phyloP scores from a whole-genome alignment of 2,888 invertebrate genomes.

The Papilio demoleus region DNA sequence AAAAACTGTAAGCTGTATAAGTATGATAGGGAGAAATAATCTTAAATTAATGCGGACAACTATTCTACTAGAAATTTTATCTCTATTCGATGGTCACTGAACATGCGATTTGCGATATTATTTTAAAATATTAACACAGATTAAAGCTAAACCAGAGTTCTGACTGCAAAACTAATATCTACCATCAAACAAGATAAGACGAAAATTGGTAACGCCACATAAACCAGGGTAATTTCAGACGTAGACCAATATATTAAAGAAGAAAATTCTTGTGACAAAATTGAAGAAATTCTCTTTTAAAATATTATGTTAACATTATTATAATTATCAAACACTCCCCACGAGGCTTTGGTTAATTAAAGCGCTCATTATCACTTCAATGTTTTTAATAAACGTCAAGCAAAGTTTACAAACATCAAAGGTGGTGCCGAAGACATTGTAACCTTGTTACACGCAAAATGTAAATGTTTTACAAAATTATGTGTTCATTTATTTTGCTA shows the following conservation, averaged over 20 bases:
- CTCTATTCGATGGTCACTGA: too few species aligned
- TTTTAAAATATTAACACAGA: not conserved
- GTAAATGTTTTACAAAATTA: constrained; percentile 19
- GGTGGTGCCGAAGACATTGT: not conserved
- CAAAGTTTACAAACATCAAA: constrained; percentile 23
- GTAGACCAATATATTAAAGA: not conserved
- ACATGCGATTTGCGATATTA: not conserved
- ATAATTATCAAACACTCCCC: constrained; percentile 11
- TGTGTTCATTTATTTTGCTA: constrained; percentile 5
- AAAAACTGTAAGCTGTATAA: not conserved
- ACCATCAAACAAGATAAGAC: not conserved
- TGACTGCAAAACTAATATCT: not conserved
- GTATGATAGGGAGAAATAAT: too few species aligned
- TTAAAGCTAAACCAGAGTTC: not conserved
- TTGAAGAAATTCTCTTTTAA: not conserved
- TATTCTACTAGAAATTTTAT: too few species aligned
- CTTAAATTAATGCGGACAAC: too few species aligned
- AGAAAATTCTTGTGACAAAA: not conserved
- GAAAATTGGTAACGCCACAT: not conserved
- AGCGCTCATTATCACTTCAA: constrained; percentile 17
- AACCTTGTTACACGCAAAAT: constrained; percentile 6
- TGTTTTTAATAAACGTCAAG: constrained; percentile 23
- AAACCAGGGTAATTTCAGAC: not conserved
- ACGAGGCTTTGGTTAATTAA: constrained; percentile 9
- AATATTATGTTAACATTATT: constrained; percentile 11